phyloP scores from a whole-genome alignment of 2,888 invertebrate genomes.

The Tiliacea aurago region DNA sequence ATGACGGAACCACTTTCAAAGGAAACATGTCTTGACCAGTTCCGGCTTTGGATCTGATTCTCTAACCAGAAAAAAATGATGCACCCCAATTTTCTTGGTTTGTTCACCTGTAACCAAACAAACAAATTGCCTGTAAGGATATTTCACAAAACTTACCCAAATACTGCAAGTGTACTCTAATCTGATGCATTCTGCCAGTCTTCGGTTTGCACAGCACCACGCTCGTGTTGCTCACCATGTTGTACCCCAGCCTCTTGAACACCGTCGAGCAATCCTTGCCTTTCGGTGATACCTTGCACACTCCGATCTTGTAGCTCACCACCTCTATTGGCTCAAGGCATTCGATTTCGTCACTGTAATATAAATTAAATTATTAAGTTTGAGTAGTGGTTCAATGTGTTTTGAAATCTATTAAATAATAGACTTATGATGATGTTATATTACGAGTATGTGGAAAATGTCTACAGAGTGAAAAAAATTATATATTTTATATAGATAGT shows the following conservation, averaged over 20 bases:
- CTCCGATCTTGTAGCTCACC: slow-evolving; percentile 98
- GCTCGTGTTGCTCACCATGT: slow-evolving; percentile 97
- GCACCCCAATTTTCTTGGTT: not conserved
- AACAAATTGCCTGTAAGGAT: not conserved
- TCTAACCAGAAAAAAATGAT: not conserved
- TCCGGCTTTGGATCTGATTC: too few species aligned
- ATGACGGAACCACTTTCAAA: not conserved
- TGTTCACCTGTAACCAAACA: too few species aligned
- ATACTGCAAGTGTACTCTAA: slow-evolving; percentile 99
- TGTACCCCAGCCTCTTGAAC: slow-evolving; percentile 97
- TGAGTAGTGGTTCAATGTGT: not conserved
- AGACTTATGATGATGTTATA: not conserved
- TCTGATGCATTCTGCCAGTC: slow-evolving; percentile 99
- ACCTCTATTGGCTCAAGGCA: slow-evolving; percentile 98
- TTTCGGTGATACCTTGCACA: slow-evolving; percentile 97
- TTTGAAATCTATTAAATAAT: too few species aligned
- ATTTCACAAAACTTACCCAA: slow-evolving; percentile 92
- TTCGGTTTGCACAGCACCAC: slow-evolving; percentile 98
- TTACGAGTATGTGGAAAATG: not conserved
- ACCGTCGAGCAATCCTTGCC: slow-evolving; percentile 98
- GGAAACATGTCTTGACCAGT: not conserved
- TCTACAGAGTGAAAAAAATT: too few species aligned
- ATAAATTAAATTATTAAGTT: not conserved
- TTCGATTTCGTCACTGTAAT: slow-evolving; percentile 93
- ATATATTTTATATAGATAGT: too few species aligned